Percentiles rank a stretch among this genome's conserved stretches.
phyloP scores from a whole-genome alignment of 2,888 invertebrate genomes.

The Oegoconia quadripuncta region DNA sequence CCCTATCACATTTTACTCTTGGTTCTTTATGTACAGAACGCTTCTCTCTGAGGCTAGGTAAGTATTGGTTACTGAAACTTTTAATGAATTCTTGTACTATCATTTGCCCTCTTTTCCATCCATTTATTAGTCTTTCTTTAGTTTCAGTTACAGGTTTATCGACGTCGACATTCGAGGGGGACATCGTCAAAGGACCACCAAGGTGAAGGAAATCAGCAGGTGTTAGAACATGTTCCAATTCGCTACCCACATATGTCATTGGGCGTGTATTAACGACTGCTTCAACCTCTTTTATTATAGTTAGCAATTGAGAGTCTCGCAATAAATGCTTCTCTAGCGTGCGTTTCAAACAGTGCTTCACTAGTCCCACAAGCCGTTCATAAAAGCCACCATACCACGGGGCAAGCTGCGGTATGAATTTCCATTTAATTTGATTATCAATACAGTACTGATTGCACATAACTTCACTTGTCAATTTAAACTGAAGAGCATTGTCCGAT shows the following conservation, averaged over 20 bases:
- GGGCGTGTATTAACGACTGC: constrained; percentile 15
- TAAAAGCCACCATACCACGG: constrained; percentile 24
- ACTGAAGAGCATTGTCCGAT: constrained; percentile 17
- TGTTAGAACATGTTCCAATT: constrained; percentile 10
- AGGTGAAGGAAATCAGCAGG: constrained; percentile 10
- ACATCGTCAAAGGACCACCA: constrained; percentile 1
- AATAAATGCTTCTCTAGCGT: constrained; percentile 8
- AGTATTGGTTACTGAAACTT: constrained; percentile 17
- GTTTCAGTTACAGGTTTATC: constrained; percentile 10
- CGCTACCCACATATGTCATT: constrained; percentile 7
- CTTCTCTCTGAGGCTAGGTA: constrained; percentile 11
- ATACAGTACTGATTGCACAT: constrained; percentile 6
- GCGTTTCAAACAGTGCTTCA: constrained; percentile 10
- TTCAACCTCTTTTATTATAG: constrained; percentile 16
- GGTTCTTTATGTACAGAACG: constrained; percentile 7
- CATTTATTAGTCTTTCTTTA: constrained; percentile 13
- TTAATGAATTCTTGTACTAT: constrained; percentile 18
- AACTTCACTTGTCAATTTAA: constrained; percentile 14
- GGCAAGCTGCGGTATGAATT: constrained; percentile 17
- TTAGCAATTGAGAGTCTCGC: constrained; percentile 7
- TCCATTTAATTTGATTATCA: constrained; percentile 13
- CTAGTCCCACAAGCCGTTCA: constrained; percentile 14
- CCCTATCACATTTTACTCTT: constrained; percentile 5
- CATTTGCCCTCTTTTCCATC: constrained; percentile 15
- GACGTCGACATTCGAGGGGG: too few relatives aligned